phyloP scores from a whole-genome alignment of 2,888 invertebrate species.

The Ceramica pisi region DNA sequence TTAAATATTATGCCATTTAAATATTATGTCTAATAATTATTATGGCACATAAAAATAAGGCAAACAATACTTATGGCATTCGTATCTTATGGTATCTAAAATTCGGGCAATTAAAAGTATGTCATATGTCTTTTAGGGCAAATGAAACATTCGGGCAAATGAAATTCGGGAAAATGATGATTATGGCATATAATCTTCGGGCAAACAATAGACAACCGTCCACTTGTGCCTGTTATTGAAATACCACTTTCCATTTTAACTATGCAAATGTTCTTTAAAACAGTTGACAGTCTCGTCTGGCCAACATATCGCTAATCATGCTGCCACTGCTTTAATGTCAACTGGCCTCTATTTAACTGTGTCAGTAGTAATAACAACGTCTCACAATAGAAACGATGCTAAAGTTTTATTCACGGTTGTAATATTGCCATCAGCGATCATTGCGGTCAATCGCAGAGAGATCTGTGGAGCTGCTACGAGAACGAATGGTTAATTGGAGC shows the following conservation, averaged over 20 bases:
- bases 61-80: too few species aligned
- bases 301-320: slow-evolving; percentile 8
- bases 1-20: too few species aligned
- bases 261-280: slow-evolving; percentile 3
- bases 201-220: too few species aligned
- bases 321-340: slow-evolving; percentile 17
- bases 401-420: slow-evolving; percentile 38
- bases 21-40: too few species aligned
- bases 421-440: slow-evolving; percentile 22
- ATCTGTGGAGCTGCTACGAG: slow-evolving; percentile 18
- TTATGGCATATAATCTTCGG: too few species aligned
- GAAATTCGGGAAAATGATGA: too few species aligned
- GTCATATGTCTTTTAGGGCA: too few species aligned
- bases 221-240: not conserved
- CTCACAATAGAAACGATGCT: slow-evolving; percentile 38
- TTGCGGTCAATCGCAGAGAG: slow-evolving; percentile 29
- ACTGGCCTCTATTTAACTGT: slow-evolving; percentile 33
- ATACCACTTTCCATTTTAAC: slow-evolving; percentile 15
- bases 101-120: too few species aligned
- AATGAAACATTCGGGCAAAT: too few species aligned
- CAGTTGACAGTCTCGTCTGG: not conserved
- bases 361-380: slow-evolving; percentile 38
- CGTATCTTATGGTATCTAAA: too few species aligned
- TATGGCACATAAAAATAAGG: too few species aligned
- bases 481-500: slow-evolving; percentile 4